Evolutionary conservation across 2,888 invertebrate genomes (phyloP), one percentile per base, ranked within the genome.

Genomic region (Lathronympha strigana): DNA sequence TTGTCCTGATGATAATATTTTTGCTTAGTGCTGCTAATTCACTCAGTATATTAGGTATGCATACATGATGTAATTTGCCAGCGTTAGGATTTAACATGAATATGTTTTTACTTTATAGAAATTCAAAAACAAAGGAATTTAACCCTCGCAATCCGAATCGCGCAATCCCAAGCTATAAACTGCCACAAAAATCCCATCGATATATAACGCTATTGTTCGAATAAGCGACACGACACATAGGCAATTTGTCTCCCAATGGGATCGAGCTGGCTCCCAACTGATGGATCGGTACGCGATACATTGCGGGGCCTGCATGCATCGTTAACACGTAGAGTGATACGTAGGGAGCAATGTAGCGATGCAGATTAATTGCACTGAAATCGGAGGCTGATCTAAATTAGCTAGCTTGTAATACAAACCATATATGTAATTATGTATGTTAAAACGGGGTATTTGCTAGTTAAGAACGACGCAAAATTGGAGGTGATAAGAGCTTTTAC

Each of bases 261-360:
- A 67, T 67, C 68, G 69, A 61, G 66, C 64, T 63, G 58, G 61
- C 61, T 69, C 58, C 50, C 66, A 66, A 61, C 69, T 76, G 76
- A 78, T 75, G 63, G 71, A 77, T 77, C 61, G 74, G 69, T 38
- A 67, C 68, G 61, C 60, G 63, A 70, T 72, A 69, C 74, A 76
- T 73, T 75, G 71, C 76, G 67, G 70, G 63, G 25, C 55, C 68
- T 49, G 50, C 63, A 71, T 64, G 67, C 51, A 25, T 63, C 67
- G 72, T 66, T 68, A 66, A 61, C 70, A 66, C 50, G 51, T 43
- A 63, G 61, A 61, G 45, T 45, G 64, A 64, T 68, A 66, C 62
- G 64, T 62, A 45, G 43, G 33, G 57, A 62, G 62, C 68, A 63
- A 68, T 71, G 71, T 40, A 67, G 25, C 40, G 33, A 60, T 47